Conservation (phyloP, 1,140 invertebrate species). For the Melipona quadrifasciata region DNA sequence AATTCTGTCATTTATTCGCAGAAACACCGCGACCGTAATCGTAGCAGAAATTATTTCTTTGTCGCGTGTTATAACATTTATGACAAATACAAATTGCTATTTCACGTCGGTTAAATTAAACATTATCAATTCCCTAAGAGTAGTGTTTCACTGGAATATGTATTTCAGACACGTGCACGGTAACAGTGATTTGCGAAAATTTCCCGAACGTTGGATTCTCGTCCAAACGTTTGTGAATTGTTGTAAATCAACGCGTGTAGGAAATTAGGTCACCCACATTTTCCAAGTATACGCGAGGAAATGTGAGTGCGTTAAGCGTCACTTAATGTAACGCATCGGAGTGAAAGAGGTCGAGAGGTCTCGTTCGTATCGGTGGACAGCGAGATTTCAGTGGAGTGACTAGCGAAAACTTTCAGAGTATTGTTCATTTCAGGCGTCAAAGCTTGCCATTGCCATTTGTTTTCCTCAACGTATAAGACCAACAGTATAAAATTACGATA, state of each 20-base stretch:
- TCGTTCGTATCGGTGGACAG: neutral
- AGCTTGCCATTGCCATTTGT: neutral
- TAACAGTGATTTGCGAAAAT: neutral
- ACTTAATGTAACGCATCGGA: neutral
- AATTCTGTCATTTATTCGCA: neutral
- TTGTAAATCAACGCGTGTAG: neutral
- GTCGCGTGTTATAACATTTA: neutral
- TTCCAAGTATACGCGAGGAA: neutral
- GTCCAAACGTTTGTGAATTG: neutral
- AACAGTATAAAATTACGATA: neutral
- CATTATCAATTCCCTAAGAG: neutral
- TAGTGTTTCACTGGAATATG: neutral
- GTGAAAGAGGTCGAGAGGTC: neutral
- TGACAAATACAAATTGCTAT: neutral
- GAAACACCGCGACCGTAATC: neutral
- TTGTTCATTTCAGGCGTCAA: neutral
- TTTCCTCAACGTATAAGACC: too few species aligned
- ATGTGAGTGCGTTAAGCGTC: neutral
- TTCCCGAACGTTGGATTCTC: too few species aligned
- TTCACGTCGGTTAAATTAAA: neutral
- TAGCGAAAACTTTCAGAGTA: neutral
- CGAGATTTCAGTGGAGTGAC: neutral
- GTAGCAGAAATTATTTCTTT: neutral
- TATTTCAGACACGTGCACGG: neutral
- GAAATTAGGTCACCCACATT: constrained; percentile 11